These are phyloP conservation scores for Falcunculus frontatus DNA, from an alignment of 2,113 vertebrate species.

Conservation along the genomic window DNA sequence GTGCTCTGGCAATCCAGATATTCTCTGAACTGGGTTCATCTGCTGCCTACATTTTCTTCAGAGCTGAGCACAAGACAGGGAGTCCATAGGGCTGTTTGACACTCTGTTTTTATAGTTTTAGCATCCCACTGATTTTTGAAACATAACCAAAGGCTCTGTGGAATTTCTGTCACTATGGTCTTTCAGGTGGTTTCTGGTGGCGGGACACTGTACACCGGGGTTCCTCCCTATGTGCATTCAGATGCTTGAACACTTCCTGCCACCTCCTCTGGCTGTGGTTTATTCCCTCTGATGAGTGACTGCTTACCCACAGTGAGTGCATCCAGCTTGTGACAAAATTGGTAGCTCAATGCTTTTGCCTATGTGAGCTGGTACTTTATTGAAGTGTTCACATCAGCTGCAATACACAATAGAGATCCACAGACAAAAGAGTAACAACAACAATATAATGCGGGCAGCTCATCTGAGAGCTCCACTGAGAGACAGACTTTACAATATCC, in stretches of 20 bases:
- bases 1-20: background rate
- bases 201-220: background rate
- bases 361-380: background rate
- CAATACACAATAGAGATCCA: background rate
- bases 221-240: background rate
- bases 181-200: background rate
- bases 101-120: background rate
- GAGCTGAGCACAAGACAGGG: background rate
- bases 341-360: background rate
- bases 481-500: background rate
- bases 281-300: background rate
- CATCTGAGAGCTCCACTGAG: background rate
- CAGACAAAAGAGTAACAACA: background rate
- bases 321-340: background rate
- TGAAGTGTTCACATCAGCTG: background rate
- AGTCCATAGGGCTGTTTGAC: background rate
- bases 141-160: background rate
- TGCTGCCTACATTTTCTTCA: background rate
- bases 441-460: background rate
- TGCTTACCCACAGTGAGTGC: background rate
- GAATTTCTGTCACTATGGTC: background rate
- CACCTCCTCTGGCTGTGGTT: background rate
- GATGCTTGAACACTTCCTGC: background rate
- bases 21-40: background rate
- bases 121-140: background rate